Base-by-base conservation (phyloP, 2,113 vertebrate species). In the Mola mola region DNA sequence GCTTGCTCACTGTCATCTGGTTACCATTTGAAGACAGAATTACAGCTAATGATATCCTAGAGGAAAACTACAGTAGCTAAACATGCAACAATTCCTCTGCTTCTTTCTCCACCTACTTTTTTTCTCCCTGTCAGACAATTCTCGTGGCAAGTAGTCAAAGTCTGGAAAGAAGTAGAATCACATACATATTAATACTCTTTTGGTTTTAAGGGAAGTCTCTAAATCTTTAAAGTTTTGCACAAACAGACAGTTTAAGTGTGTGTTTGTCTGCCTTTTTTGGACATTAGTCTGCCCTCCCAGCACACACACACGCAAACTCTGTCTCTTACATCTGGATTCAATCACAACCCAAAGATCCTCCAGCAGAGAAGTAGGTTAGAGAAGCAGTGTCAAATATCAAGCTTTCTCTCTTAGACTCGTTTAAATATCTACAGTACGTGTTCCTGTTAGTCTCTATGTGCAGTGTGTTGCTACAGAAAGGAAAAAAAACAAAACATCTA, bases 11-110 rank as follows among this genome's bases (percentile, higher is more conserved):
- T 62, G 69, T 90, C 87, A 90, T 89, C 86, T 91, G 90, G 84
- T 87, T 82, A 47, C 81, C 72, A 89, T 91, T 88, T 88, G 68
- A 72, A 69, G 75, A 59, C 74, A 67, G 83, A 84, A 87, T 84
- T 85, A 78, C 79, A 56, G 74, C 82, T 90, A 89, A 89, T 89
- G 86, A 89, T 84, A 85, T 86, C 87, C 84, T 87, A 79, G 75
- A 89, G 86, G 75, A 89, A 74, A 82, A 81, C 80, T 89, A 83
- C 88, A 79, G 88, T 88, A 89, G 88, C 87, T 79, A 75, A 88
- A 86, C 83, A 82, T 83, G 81, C 78, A 78, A 72, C 80, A 61
- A 65, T 68, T 46, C 58, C 59, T 70, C 67, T 10, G 31, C 59
- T 61, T 60, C 46, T 62, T 48, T 47, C 50, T 50, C 40, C 48